phyloP scores from a whole-genome alignment of 2,113 vertebrate genomes.

The Tiliqua scincoides region DNA sequence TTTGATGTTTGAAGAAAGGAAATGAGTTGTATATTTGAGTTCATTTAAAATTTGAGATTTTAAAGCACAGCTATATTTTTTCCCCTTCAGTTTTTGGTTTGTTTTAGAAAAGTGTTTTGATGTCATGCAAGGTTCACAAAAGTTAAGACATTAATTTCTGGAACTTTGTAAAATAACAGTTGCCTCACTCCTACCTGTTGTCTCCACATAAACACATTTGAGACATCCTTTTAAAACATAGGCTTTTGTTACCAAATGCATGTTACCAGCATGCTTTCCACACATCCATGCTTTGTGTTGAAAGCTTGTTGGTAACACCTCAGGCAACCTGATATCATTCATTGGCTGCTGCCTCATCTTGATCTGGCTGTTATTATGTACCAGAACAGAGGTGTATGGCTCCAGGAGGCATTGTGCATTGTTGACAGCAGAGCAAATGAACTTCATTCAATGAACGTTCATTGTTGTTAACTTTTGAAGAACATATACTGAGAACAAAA shows the following conservation, averaged over 20 bases:
- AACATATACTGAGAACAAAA: constrained; percentile 33
- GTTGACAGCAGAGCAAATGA: constrained; percentile 42
- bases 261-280: no score
- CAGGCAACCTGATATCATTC: not conserved
- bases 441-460: constrained; percentile 51
- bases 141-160: constrained; percentile 30
- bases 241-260: no score
- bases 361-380: constrained; percentile 20
- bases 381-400: constrained; percentile 57
- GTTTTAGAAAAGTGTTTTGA: constrained; percentile 39
- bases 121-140: not conserved
- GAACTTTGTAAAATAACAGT: constrained; percentile 23
- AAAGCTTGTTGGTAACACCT: constrained; percentile 39
- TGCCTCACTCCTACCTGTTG: not conserved
- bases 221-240: constrained; percentile 12
- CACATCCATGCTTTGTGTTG: no score
- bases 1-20: constrained; percentile 33
- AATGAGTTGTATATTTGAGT: constrained; percentile 33
- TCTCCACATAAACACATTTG: not conserved
- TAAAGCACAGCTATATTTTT: constrained; percentile 35
- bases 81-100: constrained; percentile 3
- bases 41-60: constrained; percentile 44
- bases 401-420: constrained; percentile 45
- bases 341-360: constrained; percentile 16
- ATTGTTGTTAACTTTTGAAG: constrained; percentile 37